Conservation (phyloP, 2,797 vertebrate genomes). For the Hydrocynus forskahlii region DNA sequence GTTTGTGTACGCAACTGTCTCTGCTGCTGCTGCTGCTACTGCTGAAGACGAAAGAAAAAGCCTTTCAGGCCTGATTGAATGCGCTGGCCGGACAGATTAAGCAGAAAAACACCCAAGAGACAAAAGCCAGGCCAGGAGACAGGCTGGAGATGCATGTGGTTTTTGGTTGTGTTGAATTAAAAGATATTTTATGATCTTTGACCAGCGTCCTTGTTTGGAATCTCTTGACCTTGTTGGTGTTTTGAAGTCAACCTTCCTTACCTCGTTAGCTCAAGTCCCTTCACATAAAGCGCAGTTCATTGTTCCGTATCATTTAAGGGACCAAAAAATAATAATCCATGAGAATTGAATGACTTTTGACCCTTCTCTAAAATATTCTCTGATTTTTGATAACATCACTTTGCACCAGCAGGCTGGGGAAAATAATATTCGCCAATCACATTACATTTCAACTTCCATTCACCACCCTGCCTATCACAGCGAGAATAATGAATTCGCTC, state of each 20-base stretch:
- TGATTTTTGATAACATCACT: too few relatives aligned
- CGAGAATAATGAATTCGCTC: too few relatives aligned
- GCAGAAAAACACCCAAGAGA: conserved; percentile 10
- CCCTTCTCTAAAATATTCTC: too few relatives aligned
- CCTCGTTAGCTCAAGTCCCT: too few relatives aligned
- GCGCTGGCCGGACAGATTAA: conserved; percentile 10
- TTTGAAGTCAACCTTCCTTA: neutral
- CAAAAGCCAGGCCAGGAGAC: conserved; percentile 20
- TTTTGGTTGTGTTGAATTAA: conserved; percentile 54
- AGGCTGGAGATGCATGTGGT: conserved; percentile 53
- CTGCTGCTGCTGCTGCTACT: conserved; percentile 25
- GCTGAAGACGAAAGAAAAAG: conserved; percentile 26
- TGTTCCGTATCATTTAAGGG: too few relatives aligned
- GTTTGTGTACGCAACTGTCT: neutral
- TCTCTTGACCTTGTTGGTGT: neutral
- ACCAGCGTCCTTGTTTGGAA: neutral
- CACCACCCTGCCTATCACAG: too few relatives aligned
- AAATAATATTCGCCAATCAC: too few relatives aligned
- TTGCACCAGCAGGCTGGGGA: too few relatives aligned
- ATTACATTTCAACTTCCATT: too few relatives aligned
- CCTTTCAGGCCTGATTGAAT: conserved; percentile 19
- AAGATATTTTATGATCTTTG: conserved; percentile 52
- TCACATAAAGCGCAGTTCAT: too few relatives aligned
- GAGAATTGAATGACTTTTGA: too few relatives aligned
- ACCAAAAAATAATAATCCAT: too few relatives aligned